Conservation (phyloP, 2,113 vertebrate genomes). For the Galemys pyrenaicus region DNA sequence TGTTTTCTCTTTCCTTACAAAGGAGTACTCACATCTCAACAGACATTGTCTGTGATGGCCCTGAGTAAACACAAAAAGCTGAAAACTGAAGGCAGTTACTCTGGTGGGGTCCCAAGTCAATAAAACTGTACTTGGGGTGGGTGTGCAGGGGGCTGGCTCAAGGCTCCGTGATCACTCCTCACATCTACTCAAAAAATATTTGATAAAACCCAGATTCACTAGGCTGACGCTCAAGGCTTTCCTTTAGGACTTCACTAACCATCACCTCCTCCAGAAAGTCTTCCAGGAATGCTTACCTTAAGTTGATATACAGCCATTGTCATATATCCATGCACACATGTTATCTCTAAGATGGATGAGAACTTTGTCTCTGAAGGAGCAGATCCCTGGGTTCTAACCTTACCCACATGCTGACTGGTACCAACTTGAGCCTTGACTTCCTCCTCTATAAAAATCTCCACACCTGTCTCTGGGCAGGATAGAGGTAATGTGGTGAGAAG, state of each 20-base stretch:
- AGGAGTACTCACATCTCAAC: background rate
- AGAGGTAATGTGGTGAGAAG: background rate
- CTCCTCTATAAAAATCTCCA: background rate
- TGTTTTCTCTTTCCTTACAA: background rate
- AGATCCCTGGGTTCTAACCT: background rate
- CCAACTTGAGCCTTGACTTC: background rate
- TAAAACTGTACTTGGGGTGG: accelerated
- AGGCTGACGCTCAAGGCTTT: background rate
- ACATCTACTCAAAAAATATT: background rate
- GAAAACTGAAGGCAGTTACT: background rate
- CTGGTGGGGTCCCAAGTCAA: too few species aligned
- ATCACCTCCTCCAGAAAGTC: background rate
- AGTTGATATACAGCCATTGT: background rate
- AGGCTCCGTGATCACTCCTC: background rate
- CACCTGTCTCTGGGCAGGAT: background rate
- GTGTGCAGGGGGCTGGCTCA: background rate
- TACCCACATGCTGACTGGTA: background rate
- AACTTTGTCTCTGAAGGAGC: background rate
- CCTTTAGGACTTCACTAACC: background rate
- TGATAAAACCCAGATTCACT: background rate
- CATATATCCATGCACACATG: accelerated
- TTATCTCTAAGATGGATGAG: background rate
- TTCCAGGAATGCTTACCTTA: background rate
- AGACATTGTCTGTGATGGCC: background rate
- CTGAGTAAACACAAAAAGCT: background rate